Conservation (phyloP, 2,888 invertebrate species). For the Pilophorus perplexus region DNA sequence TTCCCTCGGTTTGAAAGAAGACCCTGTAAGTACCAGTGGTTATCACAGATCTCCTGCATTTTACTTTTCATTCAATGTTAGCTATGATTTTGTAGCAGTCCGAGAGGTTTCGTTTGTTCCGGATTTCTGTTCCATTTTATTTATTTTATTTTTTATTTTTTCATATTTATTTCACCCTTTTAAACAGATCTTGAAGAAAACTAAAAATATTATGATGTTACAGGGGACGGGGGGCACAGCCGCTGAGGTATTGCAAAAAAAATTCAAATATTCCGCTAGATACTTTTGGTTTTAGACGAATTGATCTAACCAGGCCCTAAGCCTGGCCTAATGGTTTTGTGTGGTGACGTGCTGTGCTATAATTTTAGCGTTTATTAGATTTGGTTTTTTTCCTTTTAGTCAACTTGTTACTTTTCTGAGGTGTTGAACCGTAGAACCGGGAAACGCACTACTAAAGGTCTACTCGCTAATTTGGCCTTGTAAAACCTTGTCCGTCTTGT, state of each 20-base stretch:
- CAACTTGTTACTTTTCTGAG: conserved; percentile 10
- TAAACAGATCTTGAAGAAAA: too few species aligned
- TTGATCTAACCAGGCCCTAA: conserved; percentile 21
- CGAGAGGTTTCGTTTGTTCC: background rate
- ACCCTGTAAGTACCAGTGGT: conserved; percentile 43
- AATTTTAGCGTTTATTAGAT: conserved; percentile 38
- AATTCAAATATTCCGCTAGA: conserved; percentile 32
- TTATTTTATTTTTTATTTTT: conserved; percentile 5
- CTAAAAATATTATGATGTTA: conserved; percentile 42
- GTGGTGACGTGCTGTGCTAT: conserved; percentile 42
- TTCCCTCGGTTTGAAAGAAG: conserved; percentile 46
- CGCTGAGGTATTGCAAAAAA: conserved; percentile 43
- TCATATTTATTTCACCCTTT: conserved; percentile 29
- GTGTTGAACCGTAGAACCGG: conserved; percentile 21
- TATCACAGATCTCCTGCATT: too few species aligned
- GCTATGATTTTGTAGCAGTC: background rate
- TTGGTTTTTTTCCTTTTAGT: conserved; percentile 40
- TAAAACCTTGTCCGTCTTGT: too few species aligned
- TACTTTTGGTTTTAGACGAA: conserved; percentile 39
- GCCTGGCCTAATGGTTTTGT: conserved; percentile 34
- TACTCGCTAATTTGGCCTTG: background rate
- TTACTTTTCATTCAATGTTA: conserved; percentile 5
- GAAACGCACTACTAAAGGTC: background rate
- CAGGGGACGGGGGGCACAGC: conserved; percentile 45
- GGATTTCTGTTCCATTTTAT: background rate